A percentile compares a stretch with the other conserved stretches of the same genome.
phyloP scores from a whole-genome alignment of 1,140 invertebrate species.

The Drosophila ironensis region DNA sequence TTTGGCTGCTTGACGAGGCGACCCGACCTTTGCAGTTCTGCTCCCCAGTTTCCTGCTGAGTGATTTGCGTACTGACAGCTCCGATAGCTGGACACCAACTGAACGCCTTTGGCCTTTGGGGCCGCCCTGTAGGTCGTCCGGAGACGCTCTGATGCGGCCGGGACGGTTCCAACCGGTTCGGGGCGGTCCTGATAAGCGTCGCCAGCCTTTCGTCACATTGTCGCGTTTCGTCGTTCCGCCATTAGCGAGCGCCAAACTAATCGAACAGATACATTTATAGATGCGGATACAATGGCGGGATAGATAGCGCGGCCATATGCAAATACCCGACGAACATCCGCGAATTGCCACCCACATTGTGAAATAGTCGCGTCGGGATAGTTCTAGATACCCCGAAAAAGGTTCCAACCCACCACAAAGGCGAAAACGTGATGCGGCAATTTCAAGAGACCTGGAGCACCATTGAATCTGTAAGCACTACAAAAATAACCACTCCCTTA shows the following conservation, averaged over 20 bases:
- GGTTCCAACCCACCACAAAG: too few species aligned
- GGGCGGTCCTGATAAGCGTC: slow-evolving; percentile 52
- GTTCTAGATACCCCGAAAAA: slow-evolving; percentile 31
- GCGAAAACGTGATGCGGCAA: too few species aligned
- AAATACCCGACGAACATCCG: neutral
- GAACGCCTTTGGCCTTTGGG: slow-evolving; percentile 29
- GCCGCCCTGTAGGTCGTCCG: slow-evolving; percentile 35
- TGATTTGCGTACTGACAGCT: slow-evolving; percentile 57
- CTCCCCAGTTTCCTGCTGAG: slow-evolving; percentile 7
- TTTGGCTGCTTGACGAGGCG: slow-evolving; percentile 15
- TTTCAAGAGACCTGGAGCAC: too few species aligned
- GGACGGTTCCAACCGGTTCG: slow-evolving; percentile 18
- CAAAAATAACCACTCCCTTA: too few species aligned
- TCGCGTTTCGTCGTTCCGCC: slow-evolving; percentile 13
- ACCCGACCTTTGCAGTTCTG: neutral
- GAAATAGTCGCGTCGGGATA: slow-evolving; percentile 30
- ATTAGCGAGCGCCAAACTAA: slow-evolving; percentile 16
- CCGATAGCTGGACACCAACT: slow-evolving; percentile 63
- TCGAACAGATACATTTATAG: slow-evolving; percentile 30
- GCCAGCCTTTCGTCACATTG: slow-evolving; percentile 68
- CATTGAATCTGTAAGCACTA: too few species aligned
- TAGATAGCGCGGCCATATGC: slow-evolving; percentile 10
- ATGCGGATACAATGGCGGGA: neutral
- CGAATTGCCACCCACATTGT: slow-evolving; percentile 40
- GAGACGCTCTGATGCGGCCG: neutral